Conservation (phyloP, 2,113 vertebrate species). For the Bufo gargarizans region DNA sequence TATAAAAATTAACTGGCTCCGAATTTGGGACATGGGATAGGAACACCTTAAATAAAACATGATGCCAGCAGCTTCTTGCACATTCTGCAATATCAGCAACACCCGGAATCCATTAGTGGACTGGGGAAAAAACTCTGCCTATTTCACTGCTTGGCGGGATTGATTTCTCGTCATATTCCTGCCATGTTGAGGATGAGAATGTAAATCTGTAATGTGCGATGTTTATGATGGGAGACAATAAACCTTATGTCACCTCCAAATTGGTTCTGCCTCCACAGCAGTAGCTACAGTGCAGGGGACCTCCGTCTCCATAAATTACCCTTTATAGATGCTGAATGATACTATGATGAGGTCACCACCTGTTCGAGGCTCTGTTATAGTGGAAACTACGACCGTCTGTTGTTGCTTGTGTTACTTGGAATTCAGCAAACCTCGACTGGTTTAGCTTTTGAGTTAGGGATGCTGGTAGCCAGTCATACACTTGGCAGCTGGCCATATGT, state of each 20-base stretch:
- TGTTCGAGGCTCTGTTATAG: neutral
- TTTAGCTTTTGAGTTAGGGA: neutral
- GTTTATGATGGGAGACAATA: constrained; percentile 27
- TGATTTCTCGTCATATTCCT: neutral
- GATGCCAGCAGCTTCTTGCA: neutral
- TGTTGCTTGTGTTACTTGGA: neutral
- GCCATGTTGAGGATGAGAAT: constrained; percentile 2
- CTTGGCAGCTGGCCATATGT: no score
- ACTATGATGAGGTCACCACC: constrained; percentile 17
- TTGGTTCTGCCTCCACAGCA: neutral
- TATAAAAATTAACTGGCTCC: no score
- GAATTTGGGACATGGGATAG: neutral
- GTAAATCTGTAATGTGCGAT: constrained; percentile 10
- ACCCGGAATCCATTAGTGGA: neutral
- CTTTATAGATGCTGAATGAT: neutral
- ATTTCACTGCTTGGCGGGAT: neutral
- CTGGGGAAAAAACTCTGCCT: neutral
- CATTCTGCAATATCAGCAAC: neutral
- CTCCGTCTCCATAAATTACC: neutral
- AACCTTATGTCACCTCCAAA: constrained; percentile 18
- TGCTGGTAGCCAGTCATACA: no score
- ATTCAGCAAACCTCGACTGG: neutral
- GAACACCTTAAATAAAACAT: neutral
- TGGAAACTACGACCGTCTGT: neutral
- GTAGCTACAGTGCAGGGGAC: neutral